A percentile compares a stretch with the other conserved stretches of the same genome.
Evolutionary conservation across 2,113 vertebrate species (phyloP).

Genomic region (Porphyrio hochstetteri): DNA sequence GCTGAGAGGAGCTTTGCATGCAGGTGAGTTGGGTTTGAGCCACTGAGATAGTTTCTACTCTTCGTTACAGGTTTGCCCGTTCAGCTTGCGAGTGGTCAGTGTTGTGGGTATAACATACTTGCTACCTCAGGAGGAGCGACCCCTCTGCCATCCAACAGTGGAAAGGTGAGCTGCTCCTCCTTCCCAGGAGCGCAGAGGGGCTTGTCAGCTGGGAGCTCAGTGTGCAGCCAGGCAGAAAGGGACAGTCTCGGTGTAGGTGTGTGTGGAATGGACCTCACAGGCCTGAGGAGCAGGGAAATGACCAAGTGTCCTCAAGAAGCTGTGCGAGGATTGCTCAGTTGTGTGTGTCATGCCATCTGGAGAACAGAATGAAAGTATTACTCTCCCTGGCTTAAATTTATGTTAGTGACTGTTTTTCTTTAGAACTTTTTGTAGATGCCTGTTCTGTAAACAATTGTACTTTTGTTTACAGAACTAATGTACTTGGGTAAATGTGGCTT

Average conservation of each 20-base stretch:
- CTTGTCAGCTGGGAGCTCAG: neutral
- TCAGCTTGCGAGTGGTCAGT: constrained; percentile 94
- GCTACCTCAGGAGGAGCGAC: constrained; percentile 94
- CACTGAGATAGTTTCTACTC: neutral
- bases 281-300: neutral
- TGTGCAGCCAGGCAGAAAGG: neutral
- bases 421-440: neutral
- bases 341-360: neutral
- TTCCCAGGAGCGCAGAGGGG: neutral
- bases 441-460: neutral
- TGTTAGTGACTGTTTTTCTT: neutral
- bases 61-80: constrained; percentile 86
- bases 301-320: neutral
- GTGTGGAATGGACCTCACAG: neutral
- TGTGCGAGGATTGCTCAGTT: neutral
- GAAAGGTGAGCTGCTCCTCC: constrained; percentile 82
- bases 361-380: neutral
- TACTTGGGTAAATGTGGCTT: neutral
- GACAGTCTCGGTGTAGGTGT: neutral
- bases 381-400: neutral
- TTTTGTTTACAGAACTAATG: neutral
- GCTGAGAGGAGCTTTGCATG: neutral
- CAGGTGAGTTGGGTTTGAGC: neutral
- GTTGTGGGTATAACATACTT: constrained; percentile 97
- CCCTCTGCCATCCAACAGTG: constrained; percentile 93